Evolutionary conservation across 2,888 invertebrate genomes (phyloP).

Genomic region (Anarsia innoxiella): DNA sequence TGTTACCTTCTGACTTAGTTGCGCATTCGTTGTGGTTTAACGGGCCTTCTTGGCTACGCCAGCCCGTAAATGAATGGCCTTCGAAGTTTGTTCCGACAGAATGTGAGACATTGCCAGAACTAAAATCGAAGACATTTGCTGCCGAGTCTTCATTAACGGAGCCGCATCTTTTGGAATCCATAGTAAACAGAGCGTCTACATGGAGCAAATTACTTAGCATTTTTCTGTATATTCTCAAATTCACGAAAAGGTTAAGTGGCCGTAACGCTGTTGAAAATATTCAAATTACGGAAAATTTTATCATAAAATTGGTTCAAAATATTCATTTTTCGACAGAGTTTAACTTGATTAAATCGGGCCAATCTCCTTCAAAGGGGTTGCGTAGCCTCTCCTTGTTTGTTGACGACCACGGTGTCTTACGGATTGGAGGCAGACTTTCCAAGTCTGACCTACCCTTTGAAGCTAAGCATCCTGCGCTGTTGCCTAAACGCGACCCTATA

Average conservation of each 20-base stretch:
- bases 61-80: neutral
- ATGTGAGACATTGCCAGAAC: too few species aligned
- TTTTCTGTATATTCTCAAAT: neutral
- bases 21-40: constrained; percentile 12
- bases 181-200: neutral
- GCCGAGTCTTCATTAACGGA: neutral
- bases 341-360: neutral
- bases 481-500: constrained; percentile 14
- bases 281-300: neutral
- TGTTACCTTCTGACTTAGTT: constrained; percentile 13
- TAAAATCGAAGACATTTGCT: too few species aligned
- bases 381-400: constrained; percentile 9
- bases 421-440: constrained; percentile 12
- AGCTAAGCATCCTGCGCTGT: constrained; percentile 14
- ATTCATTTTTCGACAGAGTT: neutral
- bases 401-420: constrained; percentile 6
- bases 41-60: constrained; percentile 10
- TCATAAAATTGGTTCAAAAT: neutral
- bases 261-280: neutral
- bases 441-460: constrained; percentile 10
- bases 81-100: too few species aligned
- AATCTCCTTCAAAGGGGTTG: neutral
- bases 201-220: neutral
- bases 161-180: neutral
- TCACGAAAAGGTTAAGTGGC: neutral